Base-by-base conservation (phyloP, 2,888 invertebrate genomes). In the Crepidodera aurea region DNA sequence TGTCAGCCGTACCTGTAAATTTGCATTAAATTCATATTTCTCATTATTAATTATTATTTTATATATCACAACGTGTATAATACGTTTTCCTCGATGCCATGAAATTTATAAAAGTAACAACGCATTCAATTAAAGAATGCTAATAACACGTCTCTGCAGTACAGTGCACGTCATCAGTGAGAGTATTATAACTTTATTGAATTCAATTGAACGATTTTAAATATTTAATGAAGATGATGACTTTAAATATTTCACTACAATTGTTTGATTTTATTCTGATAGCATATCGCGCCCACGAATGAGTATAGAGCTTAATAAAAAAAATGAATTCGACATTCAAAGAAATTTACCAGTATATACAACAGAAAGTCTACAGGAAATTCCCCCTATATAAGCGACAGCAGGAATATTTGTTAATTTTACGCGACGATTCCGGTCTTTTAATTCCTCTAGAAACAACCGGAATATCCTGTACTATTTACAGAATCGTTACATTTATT, bases 1-100 rank as follows among this genome's bases (percentile, higher is more conserved):
- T 48, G 46, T 51, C 18, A 53, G 40, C 22, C 39, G 55, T 57
- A 61, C 61, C 48, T 54, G 46, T 60, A 53, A 51, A 67, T 67
- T 67, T 64, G 58, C 66, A 67, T 67, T 60, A 51, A 64, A 44
- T 37, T 59, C 59, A 50, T 57, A 44, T 64, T 67, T 56, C 56
- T 55, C 60, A 56, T 25, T 46, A 40, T 32, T 64, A 57, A 60
- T 62, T 61, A 63, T 66, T 54, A 61, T 64, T 66, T 37, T 62
- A 48, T 46, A 62, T 62, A 57, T 58, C 48, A 54, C 58, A 57
- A 57, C 54, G 29, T 32, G 42, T 57, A 39, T 10, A 12, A 39
- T 50, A 27, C 34, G 48, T 46, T 34, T 37, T 12, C 19, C 19
- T 16, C 18, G 25, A 8, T 25, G 7, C 34, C 46, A 48, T 46